Percentiles rank a stretch among this genome's conserved stretches.
phyloP scores from a whole-genome alignment of 1,140 invertebrate genomes.

The Solenopsis invicta region DNA sequence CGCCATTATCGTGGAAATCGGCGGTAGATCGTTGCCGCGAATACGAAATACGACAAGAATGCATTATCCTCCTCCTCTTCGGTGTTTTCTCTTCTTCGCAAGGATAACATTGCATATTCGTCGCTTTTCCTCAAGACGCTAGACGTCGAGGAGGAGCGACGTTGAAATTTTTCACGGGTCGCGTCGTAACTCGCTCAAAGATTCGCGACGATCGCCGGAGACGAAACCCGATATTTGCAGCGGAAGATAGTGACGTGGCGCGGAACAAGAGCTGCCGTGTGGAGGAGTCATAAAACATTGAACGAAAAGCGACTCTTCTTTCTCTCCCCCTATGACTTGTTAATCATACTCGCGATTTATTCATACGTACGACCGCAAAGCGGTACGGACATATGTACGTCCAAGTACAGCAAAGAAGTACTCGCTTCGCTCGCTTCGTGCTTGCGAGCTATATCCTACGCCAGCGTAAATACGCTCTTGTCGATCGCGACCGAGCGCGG shows the following conservation, averaged over 20 bases:
- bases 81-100: not conserved
- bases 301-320: constrained; percentile 81
- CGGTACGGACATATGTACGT: constrained; percentile 16
- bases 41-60: constrained; percentile 8
- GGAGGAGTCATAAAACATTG: constrained; percentile 80
- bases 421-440: constrained; percentile 31
- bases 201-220: constrained; percentile 24
- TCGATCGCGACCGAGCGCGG: constrained; percentile 54
- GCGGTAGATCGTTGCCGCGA: constrained; percentile 40
- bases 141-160: too few species aligned
- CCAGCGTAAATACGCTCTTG: constrained; percentile 5
- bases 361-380: constrained; percentile 78
- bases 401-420: constrained; percentile 5
- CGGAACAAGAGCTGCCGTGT: constrained; percentile 66
- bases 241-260: constrained; percentile 51
- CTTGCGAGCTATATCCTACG: constrained; percentile 68
- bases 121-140: not conserved
- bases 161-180: constrained; percentile 36
- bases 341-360: constrained; percentile 76
- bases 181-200: constrained; percentile 12
- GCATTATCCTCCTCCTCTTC: not conserved
- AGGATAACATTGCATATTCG: constrained; percentile 32
- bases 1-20: not conserved
- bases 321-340: constrained; percentile 77
- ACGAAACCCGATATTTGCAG: constrained; percentile 20